Base-by-base conservation (phyloP, 2,797 vertebrate species). In the Scleropages formosus region DNA sequence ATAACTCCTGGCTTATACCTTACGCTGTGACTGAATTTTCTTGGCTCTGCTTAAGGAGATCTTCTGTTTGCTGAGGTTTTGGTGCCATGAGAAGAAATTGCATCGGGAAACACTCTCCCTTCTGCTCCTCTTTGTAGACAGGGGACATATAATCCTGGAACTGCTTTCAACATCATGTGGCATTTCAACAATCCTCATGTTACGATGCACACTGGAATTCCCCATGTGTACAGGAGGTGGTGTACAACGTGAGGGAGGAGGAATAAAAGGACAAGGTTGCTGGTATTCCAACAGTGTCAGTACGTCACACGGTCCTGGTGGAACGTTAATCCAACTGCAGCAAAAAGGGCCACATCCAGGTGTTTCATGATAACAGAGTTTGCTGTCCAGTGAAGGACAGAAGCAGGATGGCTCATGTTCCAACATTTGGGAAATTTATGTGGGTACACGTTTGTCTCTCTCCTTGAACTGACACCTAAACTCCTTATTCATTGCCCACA, bases 141-240 rank as follows among this genome's bases (percentile, higher is more conserved):
- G 79, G 77, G 74, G 62, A 75, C 75, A 81, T 77, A 82, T 85
- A 82, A 88, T 82, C 75, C 62, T 78, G 74, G 75, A 7, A 24
- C 77, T 80, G 82, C 77, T 83, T 85, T 78, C 81, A 26, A 72
- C 76, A 20, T 47, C 51, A 77, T 82, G 76, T 70, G 73, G 78
- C 70, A 77, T 79, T 78, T 78, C 79, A 80, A 77, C 82, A 78
- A 65, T 18, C 75, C 73, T 61, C 68, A 12, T 24, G 78, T 75
- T 73, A 62, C 26, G 72, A 64, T 75, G 77, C 67, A 58, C 75
- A 49, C 73, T n/a, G 56, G 46, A 80, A 63, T 74, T 77, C 49
- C 79, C 72, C 75, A 70, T 47, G 76, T 80, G 73, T 47, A 81
- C 44, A n/a, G n/a, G n/a, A n/a, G n/a, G 77, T 44, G 72, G 16